Conservation (phyloP, 2,797 vertebrate species). For the Alauda arvensis region DNA sequence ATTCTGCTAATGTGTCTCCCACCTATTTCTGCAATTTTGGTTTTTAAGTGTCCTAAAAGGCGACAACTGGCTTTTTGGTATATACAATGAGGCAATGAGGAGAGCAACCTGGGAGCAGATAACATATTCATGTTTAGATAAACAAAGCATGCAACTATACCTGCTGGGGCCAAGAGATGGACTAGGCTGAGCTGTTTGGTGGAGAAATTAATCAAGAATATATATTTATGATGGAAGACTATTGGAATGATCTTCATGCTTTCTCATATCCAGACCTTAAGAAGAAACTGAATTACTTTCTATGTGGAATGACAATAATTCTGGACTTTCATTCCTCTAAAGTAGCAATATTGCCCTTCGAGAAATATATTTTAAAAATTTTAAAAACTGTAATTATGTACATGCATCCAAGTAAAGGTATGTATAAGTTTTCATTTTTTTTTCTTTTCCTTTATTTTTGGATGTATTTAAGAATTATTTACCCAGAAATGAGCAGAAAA, state of each 20-base stretch:
- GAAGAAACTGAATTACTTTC: neutral
- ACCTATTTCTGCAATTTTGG: neutral
- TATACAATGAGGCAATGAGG: neutral
- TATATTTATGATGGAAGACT: neutral
- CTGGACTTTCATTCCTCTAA: neutral
- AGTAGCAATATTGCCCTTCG: neutral
- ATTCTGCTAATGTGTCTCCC: neutral
- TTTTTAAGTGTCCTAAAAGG: neutral
- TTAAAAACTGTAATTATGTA: neutral
- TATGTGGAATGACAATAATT: neutral
- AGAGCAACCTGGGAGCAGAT: neutral
- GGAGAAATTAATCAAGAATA: neutral
- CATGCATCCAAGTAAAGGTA: neutral
- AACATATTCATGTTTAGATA: neutral
- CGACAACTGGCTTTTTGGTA: neutral
- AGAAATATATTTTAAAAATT: neutral
- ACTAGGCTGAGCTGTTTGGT: neutral
- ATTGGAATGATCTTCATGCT: neutral
- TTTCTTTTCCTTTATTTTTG: neutral
- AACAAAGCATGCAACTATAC: neutral
- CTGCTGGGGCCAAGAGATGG: rapidly evolving
- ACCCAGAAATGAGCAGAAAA: neutral
- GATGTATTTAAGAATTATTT: neutral
- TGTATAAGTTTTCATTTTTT: neutral
- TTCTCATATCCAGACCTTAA: neutral